Evolutionary conservation across 2,797 vertebrate species (phyloP).

Genomic region (Todus mexicanus): DNA sequence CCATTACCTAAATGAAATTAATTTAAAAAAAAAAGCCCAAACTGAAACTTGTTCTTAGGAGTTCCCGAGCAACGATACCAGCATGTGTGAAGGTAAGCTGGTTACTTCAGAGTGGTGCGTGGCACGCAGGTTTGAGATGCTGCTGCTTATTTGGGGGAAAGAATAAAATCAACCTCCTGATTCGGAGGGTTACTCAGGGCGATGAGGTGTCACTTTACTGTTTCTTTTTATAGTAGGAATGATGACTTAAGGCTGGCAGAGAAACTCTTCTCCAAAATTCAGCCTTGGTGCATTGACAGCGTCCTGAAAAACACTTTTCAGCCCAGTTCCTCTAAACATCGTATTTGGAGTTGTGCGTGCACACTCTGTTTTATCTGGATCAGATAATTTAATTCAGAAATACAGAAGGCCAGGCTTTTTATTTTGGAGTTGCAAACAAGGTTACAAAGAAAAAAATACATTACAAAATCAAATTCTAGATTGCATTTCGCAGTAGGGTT

Average conservation of each 20-base stretch:
- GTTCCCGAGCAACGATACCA: background rate
- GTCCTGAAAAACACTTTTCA: background rate
- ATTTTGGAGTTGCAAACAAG: constrained; percentile 18
- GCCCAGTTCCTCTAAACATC: background rate
- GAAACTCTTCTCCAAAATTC: background rate
- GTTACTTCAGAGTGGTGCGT: rapidly evolving
- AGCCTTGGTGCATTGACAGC: background rate
- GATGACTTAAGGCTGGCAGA: background rate
- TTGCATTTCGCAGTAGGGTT: background rate
- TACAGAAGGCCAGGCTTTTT: constrained; percentile 1
- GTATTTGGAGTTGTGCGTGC: background rate
- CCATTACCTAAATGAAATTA: background rate
- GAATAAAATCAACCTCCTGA: background rate
- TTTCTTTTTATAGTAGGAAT: background rate
- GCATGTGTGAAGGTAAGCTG: background rate
- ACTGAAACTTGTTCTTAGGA: background rate
- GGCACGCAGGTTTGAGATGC: background rate
- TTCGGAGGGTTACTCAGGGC: background rate
- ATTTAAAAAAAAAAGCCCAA: background rate
- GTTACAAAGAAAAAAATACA: background rate
- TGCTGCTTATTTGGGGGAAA: background rate
- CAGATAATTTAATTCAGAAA: background rate
- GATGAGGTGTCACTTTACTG: background rate
- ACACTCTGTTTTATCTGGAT: background rate
- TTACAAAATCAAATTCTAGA: background rate